Base-by-base conservation (phyloP, 2,113 vertebrate genomes). In the Lycocorax pyrrhopterus region DNA sequence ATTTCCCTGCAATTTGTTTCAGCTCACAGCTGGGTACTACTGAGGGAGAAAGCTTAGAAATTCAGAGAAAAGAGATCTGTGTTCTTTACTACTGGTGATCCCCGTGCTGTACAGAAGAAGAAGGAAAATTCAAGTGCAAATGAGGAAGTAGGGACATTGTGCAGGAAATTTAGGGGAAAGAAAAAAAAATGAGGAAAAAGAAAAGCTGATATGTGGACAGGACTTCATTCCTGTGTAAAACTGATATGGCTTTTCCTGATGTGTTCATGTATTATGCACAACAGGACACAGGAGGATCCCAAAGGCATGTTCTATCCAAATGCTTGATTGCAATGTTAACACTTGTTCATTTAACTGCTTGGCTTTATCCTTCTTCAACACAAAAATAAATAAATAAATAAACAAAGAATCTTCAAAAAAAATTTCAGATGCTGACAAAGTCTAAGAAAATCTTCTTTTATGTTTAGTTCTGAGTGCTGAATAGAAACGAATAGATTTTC, bases 1-100 rank as follows among this genome's bases (percentile, higher is more conserved):
- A 87, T 90, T 92, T 88, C 27, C 27, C 29, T 87, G 39, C 35
- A 63, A 63, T 67, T 93, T 91, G 10, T 56, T 93, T 79, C 82
- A 67, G 66, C 39, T 78, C 71, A 67, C 64, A 91, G 81, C 43
- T 87, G 60, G 73, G 62, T 29, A 20, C 9, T 37, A 27, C 55
- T 18, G 64, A 67, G 29, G 12, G 12, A 84, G 56, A 89, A 87
- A 81, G 26, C 39, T 62, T 37, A 84, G 43, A 77, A 80, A 73
- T 4, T 73, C 49, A 84, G 43, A 74, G 37, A 72, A 85, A 62
- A 58, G 23, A 33, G 14, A n/a, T 52, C 18, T 72, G 26, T 49
- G 10, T 37, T 75, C 47, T 75, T 90, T 59, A 39, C 5, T 72
- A 15, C 6, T 43, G 16, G 11, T 47, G 44, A 41, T 64, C 30